These are phyloP conservation scores for Phocoena sinus DNA, from an alignment of 2,113 vertebrate species.

Conservation along the genomic window DNA sequence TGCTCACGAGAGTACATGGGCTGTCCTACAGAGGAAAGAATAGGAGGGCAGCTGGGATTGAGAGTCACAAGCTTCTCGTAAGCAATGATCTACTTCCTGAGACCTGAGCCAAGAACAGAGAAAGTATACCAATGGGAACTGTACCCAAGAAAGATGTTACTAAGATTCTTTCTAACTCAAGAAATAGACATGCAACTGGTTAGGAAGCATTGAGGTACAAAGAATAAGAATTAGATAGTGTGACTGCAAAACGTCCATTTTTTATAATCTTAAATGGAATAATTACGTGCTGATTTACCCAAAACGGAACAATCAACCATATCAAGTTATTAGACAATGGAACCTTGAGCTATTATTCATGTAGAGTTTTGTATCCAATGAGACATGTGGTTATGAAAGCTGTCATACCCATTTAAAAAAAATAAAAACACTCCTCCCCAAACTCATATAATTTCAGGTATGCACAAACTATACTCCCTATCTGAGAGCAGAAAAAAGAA, in stretches of 20 bases:
- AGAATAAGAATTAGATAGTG: slow-evolving; percentile 4
- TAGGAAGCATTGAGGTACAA: background rate
- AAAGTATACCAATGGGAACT: slow-evolving; percentile 25
- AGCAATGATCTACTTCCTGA: slow-evolving; percentile 21
- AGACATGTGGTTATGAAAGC: slow-evolving; percentile 9
- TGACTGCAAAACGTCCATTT: background rate
- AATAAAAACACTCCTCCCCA: background rate
- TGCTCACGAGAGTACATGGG: slow-evolving; percentile 78
- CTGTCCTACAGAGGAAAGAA: slow-evolving; percentile 76
- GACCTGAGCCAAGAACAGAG: slow-evolving; percentile 55
- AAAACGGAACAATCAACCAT: slow-evolving; percentile 20
- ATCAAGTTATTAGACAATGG: background rate
- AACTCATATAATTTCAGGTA: slow-evolving; percentile 39
- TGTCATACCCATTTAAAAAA: background rate
- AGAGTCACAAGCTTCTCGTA: slow-evolving; percentile 63
- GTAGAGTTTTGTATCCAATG: background rate
- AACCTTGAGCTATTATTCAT: background rate
- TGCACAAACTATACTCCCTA: slow-evolving; percentile 6
- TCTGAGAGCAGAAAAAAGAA: background rate
- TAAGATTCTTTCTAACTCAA: slow-evolving; percentile 45
- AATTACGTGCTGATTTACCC: background rate
- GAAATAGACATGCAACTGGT: slow-evolving; percentile 21
- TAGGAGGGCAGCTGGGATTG: slow-evolving; percentile 67
- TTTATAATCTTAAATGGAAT: background rate
- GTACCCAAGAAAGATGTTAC: slow-evolving; percentile 19